Evolutionary conservation across 2,797 vertebrate genomes (phyloP).

Genomic region (Parambassis ranga): DNA sequence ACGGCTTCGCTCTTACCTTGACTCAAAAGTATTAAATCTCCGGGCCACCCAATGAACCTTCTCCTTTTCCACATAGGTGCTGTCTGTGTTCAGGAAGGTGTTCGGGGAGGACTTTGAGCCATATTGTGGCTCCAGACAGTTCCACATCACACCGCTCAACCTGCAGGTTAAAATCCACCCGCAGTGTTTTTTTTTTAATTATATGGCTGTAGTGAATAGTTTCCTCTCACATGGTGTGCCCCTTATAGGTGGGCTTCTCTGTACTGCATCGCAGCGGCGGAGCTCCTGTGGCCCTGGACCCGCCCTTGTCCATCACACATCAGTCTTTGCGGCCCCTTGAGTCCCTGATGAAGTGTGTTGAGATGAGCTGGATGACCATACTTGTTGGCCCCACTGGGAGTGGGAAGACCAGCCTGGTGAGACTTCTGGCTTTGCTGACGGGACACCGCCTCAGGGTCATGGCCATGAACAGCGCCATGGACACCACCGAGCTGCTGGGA

Average conservation of each 20-base stretch:
- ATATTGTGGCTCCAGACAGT: constrained; percentile 87
- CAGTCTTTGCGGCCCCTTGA: constrained; percentile 89
- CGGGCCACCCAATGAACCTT: background rate
- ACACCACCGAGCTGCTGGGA: constrained; percentile 95
- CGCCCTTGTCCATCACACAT: constrained; percentile 87
- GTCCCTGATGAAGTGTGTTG: constrained; percentile 95
- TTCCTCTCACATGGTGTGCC: background rate
- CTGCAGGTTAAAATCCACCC: constrained; percentile 83
- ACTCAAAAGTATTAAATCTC: no score
- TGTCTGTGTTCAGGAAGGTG: constrained; percentile 86
- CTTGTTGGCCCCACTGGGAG: constrained; percentile 92
- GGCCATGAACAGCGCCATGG: constrained; percentile 98
- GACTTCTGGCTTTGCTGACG: constrained; percentile 89
- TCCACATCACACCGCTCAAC: constrained; percentile 91
- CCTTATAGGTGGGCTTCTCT: constrained; percentile 88
- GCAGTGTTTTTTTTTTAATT: background rate
- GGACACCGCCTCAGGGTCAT: constrained; percentile 90
- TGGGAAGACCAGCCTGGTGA: constrained; percentile 92
- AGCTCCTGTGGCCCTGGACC: constrained; percentile 75
- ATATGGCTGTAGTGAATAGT: background rate
- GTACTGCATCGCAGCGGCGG: constrained; percentile 87
- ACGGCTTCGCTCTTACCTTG: background rate
- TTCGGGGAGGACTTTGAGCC: constrained; percentile 85
- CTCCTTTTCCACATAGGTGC: constrained; percentile 76
- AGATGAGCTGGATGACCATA: constrained; percentile 97